phyloP scores from a whole-genome alignment of 2,888 invertebrate genomes.

The Drosophila merina region DNA sequence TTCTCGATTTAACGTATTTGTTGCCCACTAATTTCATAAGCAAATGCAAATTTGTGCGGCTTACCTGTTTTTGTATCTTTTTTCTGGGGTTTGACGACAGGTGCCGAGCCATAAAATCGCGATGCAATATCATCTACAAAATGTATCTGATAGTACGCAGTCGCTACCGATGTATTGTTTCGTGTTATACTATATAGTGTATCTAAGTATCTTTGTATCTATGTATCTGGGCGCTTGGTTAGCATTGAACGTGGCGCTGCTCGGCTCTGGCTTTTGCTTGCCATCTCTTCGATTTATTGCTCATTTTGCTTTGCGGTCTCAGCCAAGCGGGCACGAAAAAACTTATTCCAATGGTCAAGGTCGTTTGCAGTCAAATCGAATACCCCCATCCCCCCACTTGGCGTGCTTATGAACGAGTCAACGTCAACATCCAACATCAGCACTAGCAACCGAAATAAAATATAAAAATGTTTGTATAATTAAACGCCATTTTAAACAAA shows the following conservation, averaged over 20 bases:
- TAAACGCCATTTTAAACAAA: constrained; percentile 73
- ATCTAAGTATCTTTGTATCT: constrained; percentile 30
- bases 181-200: constrained; percentile 6
- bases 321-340: constrained; percentile 42
- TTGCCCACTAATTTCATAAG: constrained; percentile 58
- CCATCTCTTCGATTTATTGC: constrained; percentile 73
- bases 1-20: constrained; percentile 36
- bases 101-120: constrained; percentile 42
- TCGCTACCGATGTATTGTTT: constrained; percentile 12
- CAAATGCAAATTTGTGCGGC: constrained; percentile 63
- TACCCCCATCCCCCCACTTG: constrained; percentile 6
- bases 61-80: constrained; percentile 34
- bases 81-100: constrained; percentile 52
- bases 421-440: constrained; percentile 25
- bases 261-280: constrained; percentile 50
- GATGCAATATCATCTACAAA: constrained; percentile 10
- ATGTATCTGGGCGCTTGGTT: constrained; percentile 40
- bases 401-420: constrained; percentile 28
- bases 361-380: constrained; percentile 71
- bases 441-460: constrained; percentile 30
- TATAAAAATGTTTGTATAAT: constrained; percentile 63
- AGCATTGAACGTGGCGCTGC: constrained; percentile 27
- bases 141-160: constrained; percentile 50
- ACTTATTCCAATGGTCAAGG: constrained; percentile 79
- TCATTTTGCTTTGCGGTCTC: constrained; percentile 69